phyloP scores from a whole-genome alignment of 2,113 vertebrate species.

The Anarhynchus alexandrinus region DNA sequence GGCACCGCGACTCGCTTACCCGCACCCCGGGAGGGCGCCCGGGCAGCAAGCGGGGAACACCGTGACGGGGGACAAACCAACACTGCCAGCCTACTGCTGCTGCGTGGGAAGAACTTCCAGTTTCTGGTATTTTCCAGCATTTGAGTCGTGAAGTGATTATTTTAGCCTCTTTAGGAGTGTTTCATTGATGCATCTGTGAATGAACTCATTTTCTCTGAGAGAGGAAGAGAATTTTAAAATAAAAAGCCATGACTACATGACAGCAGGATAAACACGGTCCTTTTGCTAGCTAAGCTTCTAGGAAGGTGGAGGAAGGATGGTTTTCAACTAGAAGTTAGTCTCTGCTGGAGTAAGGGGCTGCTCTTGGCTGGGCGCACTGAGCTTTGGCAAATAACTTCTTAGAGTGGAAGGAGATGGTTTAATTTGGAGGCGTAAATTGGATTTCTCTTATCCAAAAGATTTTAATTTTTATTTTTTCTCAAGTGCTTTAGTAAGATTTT shows the following conservation, averaged over 20 bases:
- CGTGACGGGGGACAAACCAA: fast-evolving
- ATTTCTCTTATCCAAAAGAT: neutral
- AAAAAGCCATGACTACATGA: neutral
- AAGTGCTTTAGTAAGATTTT: neutral
- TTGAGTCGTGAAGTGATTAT: neutral
- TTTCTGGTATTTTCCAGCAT: neutral
- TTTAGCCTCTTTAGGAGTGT: neutral
- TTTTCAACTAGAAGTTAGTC: neutral
- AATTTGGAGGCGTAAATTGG: neutral
- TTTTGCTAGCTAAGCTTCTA: neutral
- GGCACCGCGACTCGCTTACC: neutral
- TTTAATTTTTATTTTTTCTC: neutral
- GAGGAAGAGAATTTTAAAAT: neutral
- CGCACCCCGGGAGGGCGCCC: neutral
- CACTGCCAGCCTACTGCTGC: neutral
- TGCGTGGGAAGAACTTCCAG: neutral
- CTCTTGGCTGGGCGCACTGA: neutral
- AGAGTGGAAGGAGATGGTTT: neutral
- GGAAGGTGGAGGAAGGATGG: neutral
- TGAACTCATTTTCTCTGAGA: neutral
- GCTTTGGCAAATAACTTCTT: neutral
- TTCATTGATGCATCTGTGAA: neutral
- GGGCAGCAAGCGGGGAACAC: neutral
- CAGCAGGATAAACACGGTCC: neutral
- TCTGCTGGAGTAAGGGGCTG: neutral